A percentile compares a stretch with the other conserved stretches of the same genome.
These are phyloP conservation scores for Thereva unica DNA, from an alignment of 2,888 invertebrate species.

Conservation along the genomic window DNA sequence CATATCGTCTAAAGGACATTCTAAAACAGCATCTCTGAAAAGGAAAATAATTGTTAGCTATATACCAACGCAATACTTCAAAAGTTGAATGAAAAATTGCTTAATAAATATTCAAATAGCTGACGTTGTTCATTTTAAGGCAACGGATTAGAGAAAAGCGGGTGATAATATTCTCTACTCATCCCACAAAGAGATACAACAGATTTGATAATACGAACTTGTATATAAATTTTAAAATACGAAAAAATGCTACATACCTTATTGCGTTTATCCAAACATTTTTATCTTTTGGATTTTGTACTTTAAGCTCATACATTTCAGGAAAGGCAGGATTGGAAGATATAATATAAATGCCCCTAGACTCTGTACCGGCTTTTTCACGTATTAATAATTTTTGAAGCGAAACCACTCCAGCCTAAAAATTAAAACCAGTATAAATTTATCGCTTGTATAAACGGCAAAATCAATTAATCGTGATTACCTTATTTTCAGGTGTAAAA, in stretches of 20 bases:
- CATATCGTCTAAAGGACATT: slow-evolving; percentile 79
- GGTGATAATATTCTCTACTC: too few species aligned
- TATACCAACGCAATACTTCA: neutral
- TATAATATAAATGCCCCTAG: slow-evolving; percentile 87
- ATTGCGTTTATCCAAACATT: slow-evolving; percentile 88
- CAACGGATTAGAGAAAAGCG: too few species aligned
- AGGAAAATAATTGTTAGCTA: slow-evolving; percentile 6
- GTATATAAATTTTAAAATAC: too few species aligned
- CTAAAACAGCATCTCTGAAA: slow-evolving; percentile 73
- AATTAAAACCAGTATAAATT: slow-evolving; percentile 36
- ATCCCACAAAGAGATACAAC: neutral
- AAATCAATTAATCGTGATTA: slow-evolving; percentile 50
- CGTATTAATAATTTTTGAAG: slow-evolving; percentile 88
- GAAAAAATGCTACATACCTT: slow-evolving; percentile 61
- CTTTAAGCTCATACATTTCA: slow-evolving; percentile 94
- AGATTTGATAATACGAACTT: neutral
- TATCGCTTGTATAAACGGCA: neutral
- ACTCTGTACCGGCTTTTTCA: slow-evolving; percentile 91
- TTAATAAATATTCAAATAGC: neutral
- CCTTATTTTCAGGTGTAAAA: slow-evolving; percentile 92
- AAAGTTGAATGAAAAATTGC: neutral
- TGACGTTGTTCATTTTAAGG: neutral
- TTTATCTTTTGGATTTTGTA: slow-evolving; percentile 86
- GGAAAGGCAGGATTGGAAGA: slow-evolving; percentile 89
- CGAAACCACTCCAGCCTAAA: slow-evolving; percentile 88